Evolutionary conservation across 1,140 invertebrate species (phyloP), one percentile per base, ranked within the genome.

Genomic region (Heliconius hermathena): DNA sequence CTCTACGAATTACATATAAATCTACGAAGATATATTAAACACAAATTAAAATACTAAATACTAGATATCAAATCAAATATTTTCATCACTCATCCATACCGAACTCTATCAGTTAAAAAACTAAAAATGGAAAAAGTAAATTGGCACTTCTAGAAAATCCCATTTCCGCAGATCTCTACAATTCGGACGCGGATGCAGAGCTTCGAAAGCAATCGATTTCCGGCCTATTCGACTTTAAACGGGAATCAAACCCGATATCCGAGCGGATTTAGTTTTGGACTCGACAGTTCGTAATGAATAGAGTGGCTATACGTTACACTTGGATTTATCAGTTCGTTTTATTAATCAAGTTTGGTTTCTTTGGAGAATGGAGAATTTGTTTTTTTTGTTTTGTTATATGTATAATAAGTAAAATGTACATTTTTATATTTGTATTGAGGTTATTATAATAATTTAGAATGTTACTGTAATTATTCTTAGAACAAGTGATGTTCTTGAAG

Each of bases 191-290:
- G 85, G 87, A 90, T 85, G 88, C 82, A 84, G 85, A 91, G 91
- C 90, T 89, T 91, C 87, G 82, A 92, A 93, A 93, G 91, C 91
- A 91, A 93, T 93, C 93, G 89, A 94, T 94, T 94, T 94, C 93
- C 93, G 91, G 91, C 89, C 90, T 94, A 93, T 94, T 93, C 91
- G 91, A 93, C 90, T 93, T 91, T 88, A 90, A 94, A 90, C 90
- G 87, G 84, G 90, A 93, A 93, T 91, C 93, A 91, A 94, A 93
- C 91, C 86, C 87, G 89, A 90, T 91, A 93, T 91, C 88, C 90
- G 87, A 87, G 73, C 85, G 88, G 93, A 91, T 93, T 94, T 93
- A 92, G 88, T 91, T 91, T 89, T 85, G 87, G 87, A 88, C 85
- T 85, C 86, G 80, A 90, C 89, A 90, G 87, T 87, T 82, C 76